phyloP scores from a whole-genome alignment of 1,140 invertebrate genomes.

The Mesaphorura yosii region DNA sequence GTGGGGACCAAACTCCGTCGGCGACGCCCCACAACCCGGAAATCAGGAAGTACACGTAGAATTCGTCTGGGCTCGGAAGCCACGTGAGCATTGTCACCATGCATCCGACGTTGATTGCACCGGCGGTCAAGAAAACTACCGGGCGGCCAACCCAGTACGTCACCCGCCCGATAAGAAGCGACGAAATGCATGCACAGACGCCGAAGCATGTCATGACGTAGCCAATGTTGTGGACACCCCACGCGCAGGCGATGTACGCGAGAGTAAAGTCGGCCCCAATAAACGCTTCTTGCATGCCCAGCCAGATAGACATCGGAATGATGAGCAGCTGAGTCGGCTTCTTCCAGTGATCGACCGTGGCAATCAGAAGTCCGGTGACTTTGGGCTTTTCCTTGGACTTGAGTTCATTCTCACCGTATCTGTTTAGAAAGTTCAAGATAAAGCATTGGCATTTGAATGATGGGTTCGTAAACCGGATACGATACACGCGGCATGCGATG shows the following conservation, averaged over 20 bases:
- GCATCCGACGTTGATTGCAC: slow-evolving; percentile 54
- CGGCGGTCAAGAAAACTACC: slow-evolving; percentile 64
- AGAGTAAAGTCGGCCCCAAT: slow-evolving; percentile 85
- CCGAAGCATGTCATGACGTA: slow-evolving; percentile 93
- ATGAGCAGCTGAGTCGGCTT: slow-evolving; percentile 81
- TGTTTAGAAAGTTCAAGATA: too few species aligned
- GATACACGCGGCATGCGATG: too few species aligned
- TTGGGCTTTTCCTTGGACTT: slow-evolving; percentile 53
- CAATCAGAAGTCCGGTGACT: slow-evolving; percentile 66
- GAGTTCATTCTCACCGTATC: slow-evolving; percentile 66
- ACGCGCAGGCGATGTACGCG: slow-evolving; percentile 58
- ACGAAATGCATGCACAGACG: slow-evolving; percentile 70
- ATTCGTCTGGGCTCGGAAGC: slow-evolving; percentile 62
- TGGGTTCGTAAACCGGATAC: too few species aligned
- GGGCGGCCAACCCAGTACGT: slow-evolving; percentile 83
- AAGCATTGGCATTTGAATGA: too few species aligned
- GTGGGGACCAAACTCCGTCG: slow-evolving; percentile 40
- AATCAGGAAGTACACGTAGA: slow-evolving; percentile 77
- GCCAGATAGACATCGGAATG: slow-evolving; percentile 88
- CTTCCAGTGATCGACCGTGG: slow-evolving; percentile 80
- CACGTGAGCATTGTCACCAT: slow-evolving; percentile 54
- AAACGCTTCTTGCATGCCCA: slow-evolving; percentile 93
- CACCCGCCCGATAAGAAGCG: slow-evolving; percentile 72
- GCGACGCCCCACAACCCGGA: slow-evolving; percentile 69
- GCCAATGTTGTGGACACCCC: slow-evolving; percentile 79